A percentile compares a stretch with the other conserved stretches of the same genome.
Evolutionary conservation across 2,113 vertebrate genomes (phyloP).

Genomic region (Rhinogobius similis): DNA sequence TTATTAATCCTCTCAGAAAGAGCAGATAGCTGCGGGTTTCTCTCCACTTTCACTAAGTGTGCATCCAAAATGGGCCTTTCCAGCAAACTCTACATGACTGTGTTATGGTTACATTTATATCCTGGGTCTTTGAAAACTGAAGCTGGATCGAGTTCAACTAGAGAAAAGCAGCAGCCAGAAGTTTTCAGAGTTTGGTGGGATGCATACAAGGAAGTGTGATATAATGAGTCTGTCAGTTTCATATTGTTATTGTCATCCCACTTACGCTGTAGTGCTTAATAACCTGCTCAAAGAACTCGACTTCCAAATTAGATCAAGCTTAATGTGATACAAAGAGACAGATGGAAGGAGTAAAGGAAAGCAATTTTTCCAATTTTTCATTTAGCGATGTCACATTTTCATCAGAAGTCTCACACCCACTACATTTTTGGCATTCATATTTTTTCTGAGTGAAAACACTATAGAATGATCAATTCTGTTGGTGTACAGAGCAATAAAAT

Average conservation of each 20-base stretch:
- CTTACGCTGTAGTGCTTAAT: too few relatives aligned
- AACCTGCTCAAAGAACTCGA: too few relatives aligned
- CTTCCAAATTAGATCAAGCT: too few relatives aligned
- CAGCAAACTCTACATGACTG: conserved; percentile 9
- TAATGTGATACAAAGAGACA: too few relatives aligned
- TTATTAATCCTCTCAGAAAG: conserved; percentile 41
- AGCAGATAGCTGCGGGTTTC: conserved; percentile 18
- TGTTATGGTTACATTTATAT: conserved; percentile 55
- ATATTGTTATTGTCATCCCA: too few relatives aligned
- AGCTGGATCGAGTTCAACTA: conserved; percentile 27
- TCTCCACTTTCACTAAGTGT: conserved; percentile 35
- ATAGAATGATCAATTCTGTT: not conserved
- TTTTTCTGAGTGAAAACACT: not conserved
- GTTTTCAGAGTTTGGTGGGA: not conserved
- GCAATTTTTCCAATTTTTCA: too few relatives aligned
- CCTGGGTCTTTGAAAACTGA: conserved; percentile 33
- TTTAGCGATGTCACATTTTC: too few relatives aligned
- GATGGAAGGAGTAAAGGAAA: too few relatives aligned
- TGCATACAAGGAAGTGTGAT: conserved; percentile 2
- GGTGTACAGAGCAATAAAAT: not conserved
- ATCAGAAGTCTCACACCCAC: too few relatives aligned
- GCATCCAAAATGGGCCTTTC: conserved; percentile 28
- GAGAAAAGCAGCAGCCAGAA: conserved; percentile 32
- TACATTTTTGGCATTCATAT: too few relatives aligned
- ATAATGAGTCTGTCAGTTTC: conserved; percentile 36